These are phyloP conservation scores for Ectropis crepuscularia DNA, from an alignment of 2,888 invertebrate species.

Conservation along the genomic window DNA sequence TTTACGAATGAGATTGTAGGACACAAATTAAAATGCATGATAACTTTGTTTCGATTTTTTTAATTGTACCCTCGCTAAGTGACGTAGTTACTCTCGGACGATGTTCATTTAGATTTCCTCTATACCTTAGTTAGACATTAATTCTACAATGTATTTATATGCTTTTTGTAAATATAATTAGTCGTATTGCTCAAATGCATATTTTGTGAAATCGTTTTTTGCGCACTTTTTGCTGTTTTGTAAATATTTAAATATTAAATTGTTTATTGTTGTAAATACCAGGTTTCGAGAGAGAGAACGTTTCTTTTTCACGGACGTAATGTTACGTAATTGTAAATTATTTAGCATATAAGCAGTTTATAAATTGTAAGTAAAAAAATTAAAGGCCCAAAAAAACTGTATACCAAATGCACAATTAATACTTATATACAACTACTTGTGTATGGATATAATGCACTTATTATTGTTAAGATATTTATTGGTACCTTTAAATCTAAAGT, in stretches of 20 bases:
- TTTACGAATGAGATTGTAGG: constrained; percentile 36
- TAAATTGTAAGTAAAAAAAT: constrained; percentile 69
- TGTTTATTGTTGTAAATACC: constrained; percentile 62
- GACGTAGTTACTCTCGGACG: constrained; percentile 31
- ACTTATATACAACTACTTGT: constrained; percentile 65
- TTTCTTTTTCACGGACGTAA: constrained; percentile 52
- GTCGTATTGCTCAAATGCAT: constrained; percentile 84
- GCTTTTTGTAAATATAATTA: constrained; percentile 80
- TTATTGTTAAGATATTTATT: constrained; percentile 58
- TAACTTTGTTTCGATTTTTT: constrained; percentile 21
- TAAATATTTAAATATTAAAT: constrained; percentile 66
- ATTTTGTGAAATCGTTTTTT: constrained; percentile 84
- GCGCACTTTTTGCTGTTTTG: constrained; percentile 83
- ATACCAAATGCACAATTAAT: constrained; percentile 81
- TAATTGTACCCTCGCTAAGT: constrained; percentile 23
- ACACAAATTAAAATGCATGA: constrained; percentile 19
- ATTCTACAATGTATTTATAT: constrained; percentile 58
- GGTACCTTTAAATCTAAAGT: constrained; percentile 49
- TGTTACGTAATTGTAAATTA: constrained; percentile 42
- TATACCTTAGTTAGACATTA: constrained; percentile 39
- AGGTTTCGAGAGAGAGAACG: constrained; percentile 65
- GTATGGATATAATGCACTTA: constrained; percentile 65
- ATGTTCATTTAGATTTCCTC: constrained; percentile 35
- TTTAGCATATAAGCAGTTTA: constrained; percentile 44
- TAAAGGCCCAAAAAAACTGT: constrained; percentile 77